Evolutionary conservation across 2,113 vertebrate species (phyloP).

Genomic region (Phyllostomus discolor): DNA sequence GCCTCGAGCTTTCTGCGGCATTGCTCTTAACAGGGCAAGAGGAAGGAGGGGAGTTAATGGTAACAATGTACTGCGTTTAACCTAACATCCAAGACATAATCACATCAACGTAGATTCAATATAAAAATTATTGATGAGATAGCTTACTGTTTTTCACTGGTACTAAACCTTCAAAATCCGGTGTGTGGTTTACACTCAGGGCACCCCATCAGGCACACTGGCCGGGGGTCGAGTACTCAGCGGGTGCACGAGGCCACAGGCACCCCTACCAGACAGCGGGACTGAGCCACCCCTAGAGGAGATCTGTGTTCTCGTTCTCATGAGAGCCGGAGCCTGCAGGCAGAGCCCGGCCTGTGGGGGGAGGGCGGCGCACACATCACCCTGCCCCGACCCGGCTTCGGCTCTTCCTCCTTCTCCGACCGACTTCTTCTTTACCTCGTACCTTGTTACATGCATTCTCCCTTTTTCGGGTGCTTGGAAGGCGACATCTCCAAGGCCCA

Average conservation of each 20-base stretch:
- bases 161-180: background rate
- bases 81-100: background rate
- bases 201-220: background rate
- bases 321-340: accelerated
- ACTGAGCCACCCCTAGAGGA: accelerated
- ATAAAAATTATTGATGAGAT: background rate
- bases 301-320: background rate
- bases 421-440: background rate
- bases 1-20: background rate
- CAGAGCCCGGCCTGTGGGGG: accelerated
- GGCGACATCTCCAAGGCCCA: background rate
- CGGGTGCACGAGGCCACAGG: accelerated
- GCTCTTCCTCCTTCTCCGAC: background rate
- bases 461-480: background rate
- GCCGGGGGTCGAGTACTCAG: background rate
- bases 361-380: accelerated
- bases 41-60: background rate
- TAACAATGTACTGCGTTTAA: background rate
- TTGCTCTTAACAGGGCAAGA: background rate
- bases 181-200: background rate
- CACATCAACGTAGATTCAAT: background rate
- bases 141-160: background rate
- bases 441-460: background rate
- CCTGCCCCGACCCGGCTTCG: background rate
- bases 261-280: background rate